These are phyloP conservation scores for Sarotherodon lohbergeri DNA, from an alignment of 2,113 vertebrate species.

Conservation along the genomic window DNA sequence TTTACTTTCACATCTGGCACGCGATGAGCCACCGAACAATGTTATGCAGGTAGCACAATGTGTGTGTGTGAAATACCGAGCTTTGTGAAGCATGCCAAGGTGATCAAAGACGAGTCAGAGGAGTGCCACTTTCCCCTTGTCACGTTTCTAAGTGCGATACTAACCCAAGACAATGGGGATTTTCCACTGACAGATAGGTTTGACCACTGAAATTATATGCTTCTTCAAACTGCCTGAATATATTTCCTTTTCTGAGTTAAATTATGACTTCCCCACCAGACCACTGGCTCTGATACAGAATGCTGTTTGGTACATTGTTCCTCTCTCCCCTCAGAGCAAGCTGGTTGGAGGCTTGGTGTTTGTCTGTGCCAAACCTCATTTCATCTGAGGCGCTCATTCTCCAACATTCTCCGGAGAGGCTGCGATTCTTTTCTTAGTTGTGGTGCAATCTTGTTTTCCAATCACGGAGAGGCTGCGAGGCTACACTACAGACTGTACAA, in stretches of 20 bases:
- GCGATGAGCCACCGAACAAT: not conserved
- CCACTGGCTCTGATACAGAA: not conserved
- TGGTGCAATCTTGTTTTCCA: not conserved
- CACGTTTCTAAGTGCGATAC: not conserved
- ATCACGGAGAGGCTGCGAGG: not conserved
- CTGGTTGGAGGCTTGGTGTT: not conserved
- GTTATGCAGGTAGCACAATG: not conserved
- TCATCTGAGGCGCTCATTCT: constrained; percentile 1
- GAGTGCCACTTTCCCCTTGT: not conserved
- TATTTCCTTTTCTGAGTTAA: not conserved
- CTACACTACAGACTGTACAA: not conserved
- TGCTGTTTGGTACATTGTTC: constrained; percentile 5
- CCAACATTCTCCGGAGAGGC: not conserved
- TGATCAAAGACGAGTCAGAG: constrained; percentile 3
- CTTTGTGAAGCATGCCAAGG: not conserved
- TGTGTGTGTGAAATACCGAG: not conserved
- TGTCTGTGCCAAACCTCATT: constrained; percentile 33
- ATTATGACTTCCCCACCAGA: not conserved
- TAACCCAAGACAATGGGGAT: not conserved
- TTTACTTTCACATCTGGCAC: constrained; percentile 4
- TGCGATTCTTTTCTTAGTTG: not conserved
- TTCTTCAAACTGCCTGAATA: not conserved
- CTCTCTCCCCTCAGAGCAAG: not conserved
- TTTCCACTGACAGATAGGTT: constrained; percentile 9
- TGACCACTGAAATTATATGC: not conserved